Base-by-base conservation (phyloP, 2,888 invertebrate genomes). In the Carabus problematicus region DNA sequence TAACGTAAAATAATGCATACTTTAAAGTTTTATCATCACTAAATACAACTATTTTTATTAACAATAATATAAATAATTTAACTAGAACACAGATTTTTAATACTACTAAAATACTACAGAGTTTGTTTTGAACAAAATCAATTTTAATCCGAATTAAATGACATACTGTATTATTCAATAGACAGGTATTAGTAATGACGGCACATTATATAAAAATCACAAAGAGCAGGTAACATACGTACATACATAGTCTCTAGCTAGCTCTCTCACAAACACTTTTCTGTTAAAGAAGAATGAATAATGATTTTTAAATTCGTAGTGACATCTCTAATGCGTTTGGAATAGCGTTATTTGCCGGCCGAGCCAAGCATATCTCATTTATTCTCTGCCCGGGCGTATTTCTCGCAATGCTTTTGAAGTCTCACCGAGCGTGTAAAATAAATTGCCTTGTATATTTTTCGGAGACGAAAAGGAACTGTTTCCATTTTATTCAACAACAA, bases 271-370 rank as follows among this genome's bases (percentile, higher is more conserved):
- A 71, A 72, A 72, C 72, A 74, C 72, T 71, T 71, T 29, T 29
- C 29, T 29, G 29, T 29, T 29, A 6, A 29, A 29, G 29, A 29
- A 29, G 74, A 74, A 76, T 77, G 78, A 79, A 76, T 77, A 77
- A 79, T 79, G 76, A 77, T 75, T 76, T 73, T 71, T 72, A 77
- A 77, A 79, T 76, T 76, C 75, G 75, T 75, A 73, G 76, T 75
- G 78, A 79, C 78, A 77, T 75, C 72, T 74, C 73, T 76, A 77
- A 77, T 77, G 74, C 77, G 74, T 72, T 73, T 73, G 75, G 73
- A 77, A 75, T 74, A 71, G 73, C 74, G 72, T 72, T 73, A 73
- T 74, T 73, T 74, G 72, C 72, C 73, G 72, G 72, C 73, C 2
- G 29, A 68, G 73, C 74, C 64, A 64, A 72, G 72, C 73, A 73